A percentile compares a stretch with the other conserved stretches of the same genome.
These are phyloP conservation scores for Prunella strophiata DNA, from an alignment of 2,797 vertebrate genomes.

Conservation along the genomic window DNA sequence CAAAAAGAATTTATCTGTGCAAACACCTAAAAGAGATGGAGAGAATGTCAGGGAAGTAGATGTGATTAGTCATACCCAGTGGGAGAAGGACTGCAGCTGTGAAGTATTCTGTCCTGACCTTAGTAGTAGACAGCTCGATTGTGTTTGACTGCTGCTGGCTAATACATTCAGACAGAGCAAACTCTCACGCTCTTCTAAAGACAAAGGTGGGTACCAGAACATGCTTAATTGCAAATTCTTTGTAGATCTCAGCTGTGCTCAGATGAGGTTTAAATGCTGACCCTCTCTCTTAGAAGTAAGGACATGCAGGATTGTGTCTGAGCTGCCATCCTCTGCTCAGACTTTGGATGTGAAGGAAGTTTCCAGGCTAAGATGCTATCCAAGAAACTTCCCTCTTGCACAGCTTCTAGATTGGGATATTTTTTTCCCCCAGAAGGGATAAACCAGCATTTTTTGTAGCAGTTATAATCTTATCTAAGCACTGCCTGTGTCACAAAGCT, in stretches of 20 bases:
- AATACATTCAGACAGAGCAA: constrained; percentile 11
- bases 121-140: constrained; percentile 22
- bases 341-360: neutral
- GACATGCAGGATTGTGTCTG: neutral
- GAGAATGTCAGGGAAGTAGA: constrained; percentile 10
- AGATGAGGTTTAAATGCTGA: neutral
- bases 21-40: constrained; percentile 33
- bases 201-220: constrained; percentile 17
- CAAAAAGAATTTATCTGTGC: constrained; percentile 14
- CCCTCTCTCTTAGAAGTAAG: neutral
- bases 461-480: neutral
- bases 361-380: neutral
- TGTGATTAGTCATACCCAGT: constrained; percentile 62
- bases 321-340: neutral
- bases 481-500: neutral
- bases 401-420: neutral
- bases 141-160: constrained; percentile 31
- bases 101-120: constrained; percentile 45
- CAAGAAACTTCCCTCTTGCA: neutral
- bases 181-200: neutral
- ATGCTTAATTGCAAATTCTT: neutral
- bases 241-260: neutral
- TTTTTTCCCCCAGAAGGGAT: neutral
- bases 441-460: neutral
- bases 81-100: constrained; percentile 55